Conservation (phyloP, 2,888 invertebrate genomes). For the Sycophila texana region DNA sequence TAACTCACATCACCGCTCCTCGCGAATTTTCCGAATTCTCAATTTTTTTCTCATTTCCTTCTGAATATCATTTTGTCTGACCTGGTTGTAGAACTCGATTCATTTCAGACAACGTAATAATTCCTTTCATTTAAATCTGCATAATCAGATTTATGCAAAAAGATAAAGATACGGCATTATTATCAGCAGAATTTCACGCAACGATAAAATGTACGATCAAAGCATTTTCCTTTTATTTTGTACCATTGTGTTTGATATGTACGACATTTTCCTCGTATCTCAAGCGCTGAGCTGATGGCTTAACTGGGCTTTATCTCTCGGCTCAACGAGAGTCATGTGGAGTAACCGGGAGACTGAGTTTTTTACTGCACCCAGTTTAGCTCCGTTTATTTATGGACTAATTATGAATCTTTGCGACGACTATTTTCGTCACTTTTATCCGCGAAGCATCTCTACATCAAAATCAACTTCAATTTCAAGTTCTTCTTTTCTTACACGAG, state of each 20-base stretch:
- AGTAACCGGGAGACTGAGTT: slow-evolving; percentile 7
- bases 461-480: slow-evolving; percentile 7
- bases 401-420: slow-evolving; percentile 27
- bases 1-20: slow-evolving; percentile 56
- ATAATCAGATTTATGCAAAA: too few relatives aligned
- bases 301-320: slow-evolving; percentile 20
- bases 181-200: too few relatives aligned
- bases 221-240: too few relatives aligned
- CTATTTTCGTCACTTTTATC: slow-evolving; percentile 15
- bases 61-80: not conserved
- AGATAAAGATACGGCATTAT: too few relatives aligned
- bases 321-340: slow-evolving; percentile 34
- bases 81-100: not conserved
- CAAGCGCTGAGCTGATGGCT: not conserved
- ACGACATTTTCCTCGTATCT: not conserved
- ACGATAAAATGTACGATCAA: too few relatives aligned
- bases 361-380: slow-evolving; percentile 26
- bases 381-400: slow-evolving; percentile 37
- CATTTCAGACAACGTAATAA: too few relatives aligned
- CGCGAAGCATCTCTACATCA: not conserved
- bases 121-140: too few relatives aligned
- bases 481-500: not conserved
- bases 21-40: not conserved
- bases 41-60: not conserved
- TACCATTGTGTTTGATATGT: too few relatives aligned